Evolutionary conservation across 2,888 invertebrate genomes (phyloP), one percentile per base, ranked within the genome.

Genomic region (Eristalinus sepulchralis): DNA sequence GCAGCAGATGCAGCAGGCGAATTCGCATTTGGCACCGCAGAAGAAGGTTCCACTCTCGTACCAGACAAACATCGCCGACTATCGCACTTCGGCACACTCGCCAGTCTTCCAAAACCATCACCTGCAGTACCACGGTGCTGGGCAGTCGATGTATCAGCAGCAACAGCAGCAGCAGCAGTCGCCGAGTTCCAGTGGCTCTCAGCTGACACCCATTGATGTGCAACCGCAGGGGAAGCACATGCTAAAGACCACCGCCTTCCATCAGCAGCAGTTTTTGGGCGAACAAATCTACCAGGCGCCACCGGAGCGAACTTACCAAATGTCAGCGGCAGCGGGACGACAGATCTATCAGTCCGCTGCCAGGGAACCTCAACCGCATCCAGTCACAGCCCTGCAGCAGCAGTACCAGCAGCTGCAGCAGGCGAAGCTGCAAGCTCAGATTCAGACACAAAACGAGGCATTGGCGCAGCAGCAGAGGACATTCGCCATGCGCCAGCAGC

Each of bases 331-430:
- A 0, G 89, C 91, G 0, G 91, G 91, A 0, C 90, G 91, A 4
- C 76, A 79, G 5, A 33, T 86, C 10, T 86, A 86, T 31, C 86
- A 86, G 60, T 24, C 83, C n/a, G 36, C 66, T 13, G 22, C 20
- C 39, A 83, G 94, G 94, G 83, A 82, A 11, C 85, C 89, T 78
- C 90, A 90, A 0, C 91, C 91, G 55, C 90, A 91, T 88, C 91
- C 92, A 10, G 90, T 91, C 1, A 89, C 90, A 13, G 90, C 90
- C 11, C 90, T 95, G 88, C 93, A 94, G 88, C 93, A 94, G 88
- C 95, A 95, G 89, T 95, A 95, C 88, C 95, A 94, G 89, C 95
- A 95, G 91, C 92, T 95, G 88, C 95, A 95, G 89, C 94, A 95
- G 90, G 94, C 95, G 93, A 95, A 95, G 91, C 90, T 95, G 88